Evolutionary conservation across 2,888 invertebrate species (phyloP).

Genomic region (Nemoura dubitans): DNA sequence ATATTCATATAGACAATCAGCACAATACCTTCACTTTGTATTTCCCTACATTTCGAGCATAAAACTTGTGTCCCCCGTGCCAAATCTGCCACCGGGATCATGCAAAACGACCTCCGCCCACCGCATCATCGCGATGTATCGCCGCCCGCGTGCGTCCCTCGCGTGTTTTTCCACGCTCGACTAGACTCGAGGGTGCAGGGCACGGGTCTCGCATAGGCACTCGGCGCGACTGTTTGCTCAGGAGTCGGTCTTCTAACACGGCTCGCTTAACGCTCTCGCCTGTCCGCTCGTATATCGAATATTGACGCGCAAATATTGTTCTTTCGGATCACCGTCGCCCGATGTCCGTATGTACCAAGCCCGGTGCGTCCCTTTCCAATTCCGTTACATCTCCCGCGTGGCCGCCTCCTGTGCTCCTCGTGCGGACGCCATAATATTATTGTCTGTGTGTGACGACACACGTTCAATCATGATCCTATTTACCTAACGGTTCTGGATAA

Average conservation of each 20-base stretch:
- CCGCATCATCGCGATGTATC: neutral
- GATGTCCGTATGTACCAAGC: neutral
- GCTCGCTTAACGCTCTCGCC: neutral
- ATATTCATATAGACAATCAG: too few species aligned
- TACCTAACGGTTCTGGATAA: neutral
- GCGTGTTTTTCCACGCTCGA: neutral
- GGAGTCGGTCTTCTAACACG: neutral
- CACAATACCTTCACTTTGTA: too few species aligned
- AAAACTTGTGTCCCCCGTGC: too few species aligned
- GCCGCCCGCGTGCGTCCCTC: too few species aligned
- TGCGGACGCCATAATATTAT: neutral
- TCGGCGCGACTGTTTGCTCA: neutral
- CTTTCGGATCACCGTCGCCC: conserved; percentile 7
- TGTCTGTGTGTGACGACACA: neutral
- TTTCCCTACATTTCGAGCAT: too few species aligned
- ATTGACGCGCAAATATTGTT: conserved; percentile 28
- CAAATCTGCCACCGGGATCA: too few species aligned
- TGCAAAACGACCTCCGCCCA: too few species aligned
- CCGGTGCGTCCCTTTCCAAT: neutral
- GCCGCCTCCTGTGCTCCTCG: neutral
- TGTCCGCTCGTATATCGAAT: neutral
- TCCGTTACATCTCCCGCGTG: neutral
- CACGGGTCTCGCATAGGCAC: too few species aligned
- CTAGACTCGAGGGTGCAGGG: too few species aligned
- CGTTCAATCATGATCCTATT: neutral